Evolutionary conservation across 2,113 vertebrate genomes (phyloP).

Genomic region (Ochotona curzoniae): DNA sequence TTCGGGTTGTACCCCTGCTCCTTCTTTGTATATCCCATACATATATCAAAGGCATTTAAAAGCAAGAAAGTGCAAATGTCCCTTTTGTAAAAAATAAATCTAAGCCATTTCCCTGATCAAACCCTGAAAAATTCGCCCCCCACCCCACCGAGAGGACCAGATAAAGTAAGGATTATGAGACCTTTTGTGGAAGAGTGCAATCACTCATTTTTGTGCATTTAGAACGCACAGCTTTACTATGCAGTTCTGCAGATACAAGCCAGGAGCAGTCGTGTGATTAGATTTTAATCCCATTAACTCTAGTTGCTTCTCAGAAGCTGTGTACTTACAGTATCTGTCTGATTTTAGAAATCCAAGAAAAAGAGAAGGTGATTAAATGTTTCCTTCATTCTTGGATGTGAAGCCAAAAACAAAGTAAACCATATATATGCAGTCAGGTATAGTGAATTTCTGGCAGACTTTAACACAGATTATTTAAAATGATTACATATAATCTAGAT

Average conservation of each 20-base stretch:
- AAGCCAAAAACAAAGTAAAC: constrained; percentile 10
- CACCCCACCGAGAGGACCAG: constrained; percentile 29
- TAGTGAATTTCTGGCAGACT: background rate
- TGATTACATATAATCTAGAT: background rate
- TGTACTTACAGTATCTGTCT: constrained; percentile 70
- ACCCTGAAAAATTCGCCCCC: constrained; percentile 48
- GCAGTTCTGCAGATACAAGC: constrained; percentile 55
- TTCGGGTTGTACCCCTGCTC: background rate
- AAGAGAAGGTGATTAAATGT: constrained; percentile 52
- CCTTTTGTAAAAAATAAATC: constrained; percentile 51
- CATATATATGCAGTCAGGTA: background rate
- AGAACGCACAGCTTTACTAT: constrained; percentile 19
- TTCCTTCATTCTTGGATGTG: constrained; percentile 34
- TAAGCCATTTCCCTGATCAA: constrained; percentile 56
- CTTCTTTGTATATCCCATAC: background rate
- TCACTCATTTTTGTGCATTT: constrained; percentile 72
- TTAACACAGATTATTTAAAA: background rate
- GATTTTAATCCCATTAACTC: constrained; percentile 78
- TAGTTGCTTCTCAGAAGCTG: constrained; percentile 78
- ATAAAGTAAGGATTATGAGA: constrained; percentile 47
- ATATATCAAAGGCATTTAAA: constrained; percentile 59
- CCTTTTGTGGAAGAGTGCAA: background rate
- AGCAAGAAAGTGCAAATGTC: constrained; percentile 45
- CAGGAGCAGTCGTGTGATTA: constrained; percentile 71
- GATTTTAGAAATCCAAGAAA: constrained; percentile 50